phyloP scores from a whole-genome alignment of 2,888 invertebrate genomes.

The Dasysyrphus albostriatus region DNA sequence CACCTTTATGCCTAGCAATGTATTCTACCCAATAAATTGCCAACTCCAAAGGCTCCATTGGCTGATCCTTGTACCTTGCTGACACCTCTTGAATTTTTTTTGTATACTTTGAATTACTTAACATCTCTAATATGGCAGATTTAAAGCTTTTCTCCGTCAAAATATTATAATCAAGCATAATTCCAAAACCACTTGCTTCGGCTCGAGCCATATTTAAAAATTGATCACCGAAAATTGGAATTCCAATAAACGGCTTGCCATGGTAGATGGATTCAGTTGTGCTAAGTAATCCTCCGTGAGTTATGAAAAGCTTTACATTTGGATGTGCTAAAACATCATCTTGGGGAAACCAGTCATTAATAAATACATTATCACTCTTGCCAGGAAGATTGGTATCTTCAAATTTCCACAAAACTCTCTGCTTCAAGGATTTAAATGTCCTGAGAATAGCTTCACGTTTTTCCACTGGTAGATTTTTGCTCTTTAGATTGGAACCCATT shows the following conservation, averaged over 20 bases:
- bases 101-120: constrained; percentile 77
- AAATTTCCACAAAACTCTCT: constrained; percentile 84
- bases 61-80: constrained; percentile 80
- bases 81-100: constrained; percentile 77
- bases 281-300: constrained; percentile 85
- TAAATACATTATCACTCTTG: constrained; percentile 81
- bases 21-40: constrained; percentile 83
- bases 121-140: constrained; percentile 76
- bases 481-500: constrained; percentile 83
- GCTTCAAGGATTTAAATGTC: constrained; percentile 79
- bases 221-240: constrained; percentile 85
- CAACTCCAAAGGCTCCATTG: constrained; percentile 79
- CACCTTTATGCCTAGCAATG: constrained; percentile 80
- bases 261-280: constrained; percentile 84
- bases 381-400: constrained; percentile 80
- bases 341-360: constrained; percentile 84
- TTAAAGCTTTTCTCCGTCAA: constrained; percentile 79
- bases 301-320: constrained; percentile 84
- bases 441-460: constrained; percentile 79
- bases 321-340: constrained; percentile 84
- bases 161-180: constrained; percentile 80
- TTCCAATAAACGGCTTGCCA: constrained; percentile 85
- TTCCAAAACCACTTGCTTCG: constrained; percentile 83
- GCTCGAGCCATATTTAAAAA: constrained; percentile 84
- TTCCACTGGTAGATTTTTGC: constrained; percentile 78